Conservation (phyloP, 2,797 vertebrate genomes). For the Uromys caudimaculatus region DNA sequence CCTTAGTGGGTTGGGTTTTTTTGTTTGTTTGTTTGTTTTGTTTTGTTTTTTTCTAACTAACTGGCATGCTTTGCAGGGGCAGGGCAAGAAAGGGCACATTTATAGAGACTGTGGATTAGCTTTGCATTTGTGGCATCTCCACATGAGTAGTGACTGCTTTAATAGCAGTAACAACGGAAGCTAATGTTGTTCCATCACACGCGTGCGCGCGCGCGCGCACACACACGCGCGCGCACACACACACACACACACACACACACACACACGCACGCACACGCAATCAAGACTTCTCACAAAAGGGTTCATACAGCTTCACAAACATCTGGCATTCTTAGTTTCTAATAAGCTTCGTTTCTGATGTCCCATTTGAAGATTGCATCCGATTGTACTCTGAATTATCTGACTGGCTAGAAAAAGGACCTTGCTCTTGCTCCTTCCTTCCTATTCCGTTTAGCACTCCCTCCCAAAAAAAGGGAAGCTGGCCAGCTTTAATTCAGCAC, state of each 20-base stretch:
- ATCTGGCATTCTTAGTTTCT: constrained; percentile 42
- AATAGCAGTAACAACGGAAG: constrained; percentile 67
- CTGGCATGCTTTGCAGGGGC: constrained; percentile 45
- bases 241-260: no score
- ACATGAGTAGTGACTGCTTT: constrained; percentile 62
- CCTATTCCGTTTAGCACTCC: not conserved
- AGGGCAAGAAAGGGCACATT: constrained; percentile 33
- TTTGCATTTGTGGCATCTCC: constrained; percentile 67
- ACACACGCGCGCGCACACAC: no score
- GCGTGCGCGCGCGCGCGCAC: no score
- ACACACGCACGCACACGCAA: not conserved
- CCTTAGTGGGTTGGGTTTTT: not conserved
- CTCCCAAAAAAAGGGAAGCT: constrained; percentile 26
- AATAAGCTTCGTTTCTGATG: constrained; percentile 57
- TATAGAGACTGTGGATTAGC: constrained; percentile 36
- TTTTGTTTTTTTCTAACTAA: constrained; percentile 51
- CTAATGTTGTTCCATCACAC: no score
- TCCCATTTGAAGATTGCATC: constrained; percentile 56
- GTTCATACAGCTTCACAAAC: not conserved
- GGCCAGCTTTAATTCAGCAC: constrained; percentile 83
- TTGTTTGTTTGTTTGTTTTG: no score
- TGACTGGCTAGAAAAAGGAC: constrained; percentile 69
- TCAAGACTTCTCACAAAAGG: constrained; percentile 53
- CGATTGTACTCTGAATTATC: constrained; percentile 53
- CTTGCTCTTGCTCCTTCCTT: constrained; percentile 6